Evolutionary conservation across 64 coral and sea anemone genomes (phyloP).

Genomic region (Porites australiensis): DNA sequence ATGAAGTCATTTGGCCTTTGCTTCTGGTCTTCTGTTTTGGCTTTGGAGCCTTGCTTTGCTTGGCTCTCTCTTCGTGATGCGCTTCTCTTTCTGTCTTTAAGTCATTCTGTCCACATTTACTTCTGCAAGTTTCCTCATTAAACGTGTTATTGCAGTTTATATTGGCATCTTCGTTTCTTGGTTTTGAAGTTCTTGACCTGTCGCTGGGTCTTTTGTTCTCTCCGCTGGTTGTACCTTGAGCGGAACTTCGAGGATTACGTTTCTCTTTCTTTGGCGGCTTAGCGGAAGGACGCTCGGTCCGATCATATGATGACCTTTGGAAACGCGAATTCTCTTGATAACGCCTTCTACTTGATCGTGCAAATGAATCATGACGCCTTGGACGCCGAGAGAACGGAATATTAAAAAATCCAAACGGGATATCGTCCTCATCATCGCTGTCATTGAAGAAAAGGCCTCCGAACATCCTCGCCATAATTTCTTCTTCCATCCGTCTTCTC

Average conservation of each 20-base stretch:
- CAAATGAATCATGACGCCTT: background rate
- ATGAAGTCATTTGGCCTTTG: conserved; percentile 15
- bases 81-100: background rate
- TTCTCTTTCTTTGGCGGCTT: background rate
- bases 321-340: background rate
- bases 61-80: background rate
- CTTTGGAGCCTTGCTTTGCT: background rate
- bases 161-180: background rate
- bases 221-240: background rate
- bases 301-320: background rate
- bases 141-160: background rate
- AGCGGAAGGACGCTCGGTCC: background rate
- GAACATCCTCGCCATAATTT: conserved; percentile 54
- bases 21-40: conserved; percentile 5
- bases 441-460: conserved; percentile 59
- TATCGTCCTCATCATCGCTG: conserved; percentile 33
- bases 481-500: conserved; percentile 40
- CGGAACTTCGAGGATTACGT: background rate
- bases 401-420: conserved; percentile 9
- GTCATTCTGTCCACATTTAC: background rate
- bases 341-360: background rate
- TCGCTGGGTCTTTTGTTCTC: background rate
- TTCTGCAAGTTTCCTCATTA: background rate
- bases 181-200: background rate
- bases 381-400: background rate